Conservation (phyloP, 1,140 invertebrate species). For the Drosophila athabasca region DNA sequence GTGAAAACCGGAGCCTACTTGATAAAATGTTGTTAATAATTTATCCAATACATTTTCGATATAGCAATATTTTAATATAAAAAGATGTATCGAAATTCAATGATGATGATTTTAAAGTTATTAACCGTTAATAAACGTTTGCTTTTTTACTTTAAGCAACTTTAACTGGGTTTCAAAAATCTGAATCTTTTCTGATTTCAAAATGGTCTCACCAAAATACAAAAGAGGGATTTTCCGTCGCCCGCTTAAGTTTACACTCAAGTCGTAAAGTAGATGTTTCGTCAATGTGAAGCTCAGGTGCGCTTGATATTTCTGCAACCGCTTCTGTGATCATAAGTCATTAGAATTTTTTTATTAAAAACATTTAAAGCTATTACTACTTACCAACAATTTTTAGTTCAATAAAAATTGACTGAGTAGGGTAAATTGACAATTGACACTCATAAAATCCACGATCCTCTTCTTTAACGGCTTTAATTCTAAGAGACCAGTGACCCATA, state of each 20-base stretch:
- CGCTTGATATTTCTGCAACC: constrained; percentile 89
- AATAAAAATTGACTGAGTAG: constrained; percentile 90
- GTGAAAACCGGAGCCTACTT: too few relatives aligned
- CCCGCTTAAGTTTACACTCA: constrained; percentile 88
- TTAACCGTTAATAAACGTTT: too few relatives aligned
- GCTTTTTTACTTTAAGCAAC: too few relatives aligned
- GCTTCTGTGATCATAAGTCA: constrained; percentile 85
- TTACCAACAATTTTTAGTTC: constrained; percentile 91
- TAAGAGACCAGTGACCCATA: constrained; percentile 89
- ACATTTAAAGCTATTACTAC: constrained; percentile 60
- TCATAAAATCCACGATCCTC: constrained; percentile 91
- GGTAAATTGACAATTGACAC: constrained; percentile 92
- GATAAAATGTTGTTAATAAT: too few relatives aligned
- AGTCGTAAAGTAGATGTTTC: constrained; percentile 89
- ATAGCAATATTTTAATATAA: too few relatives aligned
- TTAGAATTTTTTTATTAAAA: neutral
- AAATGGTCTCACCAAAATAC: constrained; percentile 87
- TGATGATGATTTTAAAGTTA: too few relatives aligned
- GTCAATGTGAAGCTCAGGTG: constrained; percentile 90
- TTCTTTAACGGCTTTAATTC: constrained; percentile 88
- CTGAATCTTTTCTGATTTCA: too few relatives aligned
- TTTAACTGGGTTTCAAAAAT: too few relatives aligned
- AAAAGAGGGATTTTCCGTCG: constrained; percentile 90
- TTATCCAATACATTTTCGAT: too few relatives aligned
- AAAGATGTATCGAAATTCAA: too few relatives aligned